phyloP scores from a whole-genome alignment of 2,797 vertebrate species.

The Paedocypris micromegethes region DNA sequence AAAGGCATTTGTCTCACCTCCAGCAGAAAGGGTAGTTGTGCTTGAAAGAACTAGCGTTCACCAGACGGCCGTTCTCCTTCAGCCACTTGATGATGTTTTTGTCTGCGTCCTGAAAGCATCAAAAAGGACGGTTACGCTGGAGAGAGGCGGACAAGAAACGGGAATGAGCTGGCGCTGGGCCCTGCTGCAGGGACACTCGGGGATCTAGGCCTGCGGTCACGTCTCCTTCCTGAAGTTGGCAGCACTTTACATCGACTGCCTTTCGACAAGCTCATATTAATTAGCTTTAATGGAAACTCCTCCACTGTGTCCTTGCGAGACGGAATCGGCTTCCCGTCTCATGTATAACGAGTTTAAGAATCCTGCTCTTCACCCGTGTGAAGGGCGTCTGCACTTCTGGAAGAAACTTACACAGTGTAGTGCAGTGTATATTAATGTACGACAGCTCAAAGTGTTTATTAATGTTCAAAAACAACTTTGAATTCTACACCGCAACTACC shows the following conservation, averaged over 20 bases:
- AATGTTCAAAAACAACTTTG: too few relatives aligned
- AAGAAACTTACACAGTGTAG: not conserved
- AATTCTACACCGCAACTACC: too few relatives aligned
- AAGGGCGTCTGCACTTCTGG: not conserved
- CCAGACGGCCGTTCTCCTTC: constrained; percentile 85
- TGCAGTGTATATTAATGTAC: too few relatives aligned
- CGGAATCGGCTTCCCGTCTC: constrained; percentile 28
- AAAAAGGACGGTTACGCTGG: not conserved
- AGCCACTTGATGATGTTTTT: constrained; percentile 87
- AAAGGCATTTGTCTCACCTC: constrained; percentile 73
- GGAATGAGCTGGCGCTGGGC: constrained; percentile 6
- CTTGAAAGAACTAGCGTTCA: constrained; percentile 75
- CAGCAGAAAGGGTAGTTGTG: constrained; percentile 98
- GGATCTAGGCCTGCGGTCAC: not conserved
- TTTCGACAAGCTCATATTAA: constrained; percentile 30
- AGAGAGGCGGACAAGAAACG: too few relatives aligned
- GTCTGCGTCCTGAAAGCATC: constrained; percentile 81
- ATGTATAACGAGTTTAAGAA: constrained; percentile 25
- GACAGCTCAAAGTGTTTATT: too few relatives aligned
- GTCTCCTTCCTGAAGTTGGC: constrained; percentile 33
- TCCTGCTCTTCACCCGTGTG: constrained; percentile 33
- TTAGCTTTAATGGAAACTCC: constrained; percentile 31
- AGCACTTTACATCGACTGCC: constrained; percentile 25
- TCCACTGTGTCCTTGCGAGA: constrained; percentile 27
- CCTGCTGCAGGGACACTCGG: not conserved